Evolutionary conservation across 2,888 invertebrate genomes (phyloP).

Genomic region (Neoscelio sp.): DNA sequence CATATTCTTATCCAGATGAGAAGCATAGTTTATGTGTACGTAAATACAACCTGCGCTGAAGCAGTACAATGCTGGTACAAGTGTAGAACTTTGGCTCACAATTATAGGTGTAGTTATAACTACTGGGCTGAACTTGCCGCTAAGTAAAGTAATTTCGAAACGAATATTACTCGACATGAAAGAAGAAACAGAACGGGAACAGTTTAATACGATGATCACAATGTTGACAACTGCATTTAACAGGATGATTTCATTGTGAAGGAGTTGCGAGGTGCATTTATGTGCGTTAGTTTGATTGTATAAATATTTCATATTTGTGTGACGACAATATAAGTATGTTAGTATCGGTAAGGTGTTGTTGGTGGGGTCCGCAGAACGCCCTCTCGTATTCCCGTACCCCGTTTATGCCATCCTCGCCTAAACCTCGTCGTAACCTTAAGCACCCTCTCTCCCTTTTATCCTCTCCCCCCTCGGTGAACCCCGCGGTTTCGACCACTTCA

Average conservation of each 20-base stretch:
- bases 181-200: not conserved
- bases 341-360: constrained; percentile 76
- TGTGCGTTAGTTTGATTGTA: constrained; percentile 13
- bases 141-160: constrained; percentile 8
- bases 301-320: constrained; percentile 41
- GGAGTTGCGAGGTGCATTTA: not conserved
- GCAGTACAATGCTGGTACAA: not conserved
- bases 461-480: constrained; percentile 50
- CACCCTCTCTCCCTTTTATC: constrained; percentile 67
- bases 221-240: constrained; percentile 44
- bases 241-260: too few species aligned
- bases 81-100: constrained; percentile 3
- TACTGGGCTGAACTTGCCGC: constrained; percentile 11
- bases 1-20: not conserved
- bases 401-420: constrained; percentile 75
- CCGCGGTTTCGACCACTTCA: constrained; percentile 71
- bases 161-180: too few species aligned
- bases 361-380: constrained; percentile 79
- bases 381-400: constrained; percentile 74
- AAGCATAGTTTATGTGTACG: too few species aligned
- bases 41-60: constrained; percentile 4
- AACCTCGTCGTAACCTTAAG: constrained; percentile 77
- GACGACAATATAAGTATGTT: constrained; percentile 50
- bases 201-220: not conserved
- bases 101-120: constrained; percentile 31